Evolutionary conservation across 2,113 vertebrate species (phyloP), one percentile per base, ranked within the genome.

Genomic region (Xiphias gladius): DNA sequence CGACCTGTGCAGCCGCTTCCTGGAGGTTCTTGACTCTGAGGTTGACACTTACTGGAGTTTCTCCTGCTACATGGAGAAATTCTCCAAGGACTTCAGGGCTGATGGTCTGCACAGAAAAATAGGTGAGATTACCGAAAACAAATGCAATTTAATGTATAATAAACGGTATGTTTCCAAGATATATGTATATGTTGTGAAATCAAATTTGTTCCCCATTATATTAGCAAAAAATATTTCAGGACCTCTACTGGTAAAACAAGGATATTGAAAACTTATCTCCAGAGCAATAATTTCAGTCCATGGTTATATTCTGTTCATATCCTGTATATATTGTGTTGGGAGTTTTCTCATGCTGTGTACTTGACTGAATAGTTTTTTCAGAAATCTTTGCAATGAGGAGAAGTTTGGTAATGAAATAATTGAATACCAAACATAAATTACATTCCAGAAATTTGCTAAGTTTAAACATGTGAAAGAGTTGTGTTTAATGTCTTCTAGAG

Each of bases 21-120:
- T 96, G 58, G 96, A 96, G 88, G 95, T 96, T 28, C 88, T 96
- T 2, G 92, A 96, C 88, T 95, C 92, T 13, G 95, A 96, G 87
- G 95, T 95, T 7, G 95, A 96, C 86, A 92, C 95, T 9, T 96
- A 93, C 85, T 96, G 96, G 95, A 95, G 95, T 89, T 96, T 96
- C 81, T 94, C 92, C 16, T 95, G 92, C 86, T 95, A 94, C 86
- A 96, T 96, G 95, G 94, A 96, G 72, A 96, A 94, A 85, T 95
- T 96, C 79, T 93, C 94, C 61, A 93, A 88, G 39, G 95, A 96
- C 86, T 96, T 96, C 79, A 85, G 90, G 66, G 95, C 93, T 32
- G 95, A 96, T 41, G 95, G 95, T 4, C 89, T 96, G 54, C 92
- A 93, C 80, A 91, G 95, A 66, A 96, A 96, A 93, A 95, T 96